Conservation (phyloP, 2,797 vertebrate species). For the Chaetodon trifasciatus region DNA sequence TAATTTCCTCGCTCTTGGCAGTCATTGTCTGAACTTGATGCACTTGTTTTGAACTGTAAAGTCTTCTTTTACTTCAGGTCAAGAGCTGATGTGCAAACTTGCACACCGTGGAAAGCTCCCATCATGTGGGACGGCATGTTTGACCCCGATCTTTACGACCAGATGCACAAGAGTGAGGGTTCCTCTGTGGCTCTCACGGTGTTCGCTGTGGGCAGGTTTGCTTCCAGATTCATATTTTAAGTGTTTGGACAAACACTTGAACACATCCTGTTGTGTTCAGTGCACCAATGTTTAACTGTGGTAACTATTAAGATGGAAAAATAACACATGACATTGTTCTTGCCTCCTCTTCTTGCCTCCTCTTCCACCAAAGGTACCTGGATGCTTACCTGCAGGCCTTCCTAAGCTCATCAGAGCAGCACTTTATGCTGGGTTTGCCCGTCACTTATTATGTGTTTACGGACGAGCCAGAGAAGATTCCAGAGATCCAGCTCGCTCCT, state of each 20-base stretch:
- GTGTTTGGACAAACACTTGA: background rate
- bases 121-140: constrained; percentile 87
- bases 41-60: background rate
- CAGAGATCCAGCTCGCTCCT: constrained; percentile 40
- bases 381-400: constrained; percentile 68
- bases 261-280: background rate
- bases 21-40: background rate
- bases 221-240: background rate
- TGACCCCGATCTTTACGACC: constrained; percentile 71
- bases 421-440: constrained; percentile 74
- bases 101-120: constrained; percentile 85
- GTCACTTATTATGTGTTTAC: constrained; percentile 75
- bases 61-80: constrained; percentile 65
- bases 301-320: background rate
- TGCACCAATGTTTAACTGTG: background rate
- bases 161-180: constrained; percentile 60
- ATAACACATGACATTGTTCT: background rate
- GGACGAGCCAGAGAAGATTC: constrained; percentile 60
- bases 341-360: background rate
- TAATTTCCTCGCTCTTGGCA: background rate
- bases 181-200: constrained; percentile 78
- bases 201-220: constrained; percentile 85
- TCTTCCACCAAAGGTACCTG: constrained; percentile 62
- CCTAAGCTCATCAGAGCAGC: constrained; percentile 62
- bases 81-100: constrained; percentile 82